Evolutionary conservation across 2,888 invertebrate species (phyloP).

Genomic region (Cosmia pyralina): DNA sequence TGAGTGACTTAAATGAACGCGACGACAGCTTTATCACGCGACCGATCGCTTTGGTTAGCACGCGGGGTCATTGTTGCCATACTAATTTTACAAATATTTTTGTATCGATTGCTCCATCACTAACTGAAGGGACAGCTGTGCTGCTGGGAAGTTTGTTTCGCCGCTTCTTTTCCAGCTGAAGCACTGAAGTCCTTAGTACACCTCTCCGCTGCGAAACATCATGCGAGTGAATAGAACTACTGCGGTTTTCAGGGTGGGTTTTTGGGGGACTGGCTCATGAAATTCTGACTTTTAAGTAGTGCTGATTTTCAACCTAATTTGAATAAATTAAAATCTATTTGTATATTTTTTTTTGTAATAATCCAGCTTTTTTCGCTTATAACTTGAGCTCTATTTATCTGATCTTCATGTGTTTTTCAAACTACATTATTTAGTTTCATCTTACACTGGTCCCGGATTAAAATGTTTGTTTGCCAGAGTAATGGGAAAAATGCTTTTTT

Average conservation of each 20-base stretch:
- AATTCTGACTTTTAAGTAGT: no score
- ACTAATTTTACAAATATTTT: not conserved
- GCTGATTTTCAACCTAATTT: no score
- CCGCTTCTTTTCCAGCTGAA: no score
- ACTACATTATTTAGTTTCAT: conserved; percentile 64
- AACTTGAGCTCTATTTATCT: conserved; percentile 59
- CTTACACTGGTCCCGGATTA: conserved; percentile 53
- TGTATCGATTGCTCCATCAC: not conserved
- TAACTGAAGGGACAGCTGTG: no score
- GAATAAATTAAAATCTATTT: not conserved
- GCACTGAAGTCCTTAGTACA: no score
- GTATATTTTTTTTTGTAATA: not conserved
- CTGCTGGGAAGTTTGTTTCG: no score
- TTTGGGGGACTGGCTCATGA: no score
- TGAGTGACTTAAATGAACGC: not conserved
- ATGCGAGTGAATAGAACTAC: no score
- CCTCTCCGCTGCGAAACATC: no score
- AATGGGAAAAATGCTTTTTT: conserved; percentile 43
- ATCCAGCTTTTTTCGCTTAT: conserved; percentile 23
- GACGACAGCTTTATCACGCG: not conserved
- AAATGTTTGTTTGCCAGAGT: conserved; percentile 57
- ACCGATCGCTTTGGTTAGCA: not conserved
- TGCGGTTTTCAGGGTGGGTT: no score
- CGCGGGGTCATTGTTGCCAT: not conserved
- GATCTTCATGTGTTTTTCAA: conserved; percentile 65